Evolutionary conservation across 2,888 invertebrate species (phyloP), one percentile per base, ranked within the genome.

Genomic region (Siphonodentalium dalli): DNA sequence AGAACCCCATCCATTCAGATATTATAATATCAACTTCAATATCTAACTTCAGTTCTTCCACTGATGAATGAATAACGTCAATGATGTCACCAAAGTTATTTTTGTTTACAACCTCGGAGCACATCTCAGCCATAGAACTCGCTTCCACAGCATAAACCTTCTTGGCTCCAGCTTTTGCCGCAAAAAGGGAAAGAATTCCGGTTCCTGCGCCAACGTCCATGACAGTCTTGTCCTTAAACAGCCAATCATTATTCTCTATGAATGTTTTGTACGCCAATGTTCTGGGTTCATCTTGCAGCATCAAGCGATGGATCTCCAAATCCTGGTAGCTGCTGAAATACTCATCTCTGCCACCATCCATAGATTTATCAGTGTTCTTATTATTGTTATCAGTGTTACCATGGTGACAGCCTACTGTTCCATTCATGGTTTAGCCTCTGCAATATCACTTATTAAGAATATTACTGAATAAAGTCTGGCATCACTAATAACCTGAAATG

Each of bases 191-290:
- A 37, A 81, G 59, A 39, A 81, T 75, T 4, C 80, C 81, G 15
- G 77, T 74, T 7, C 81, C 81, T 7, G 79, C 77, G 6, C 80
- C 81, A 8, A 81, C 78, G 66, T 81, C 80, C 84, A 95, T 85
- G 1, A 81, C 78, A 26, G 75, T 58, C 52, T 80, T 81, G 38
- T 68, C 73, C 33, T 68, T 60, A 29, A 81, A 68, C 6, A 73
- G 29, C 20, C 70, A 83, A 5, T 47, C 23, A 51, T 78, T 76
- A 28, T 71, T 56, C 38, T 76, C 71, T 40, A 80, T 72, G 59
- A 78, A 79, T 11, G 66, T 58, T 43, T 72, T 66, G 61, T 80
- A 81, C 1, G 79, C 77, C 26, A 64, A n/a, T 9, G 77, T 79
- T 5, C 80, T 49, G n/a, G 77, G 72, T 48, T 66, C 61, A 58